These are phyloP conservation scores for Magallana nippona DNA, from an alignment of 2,888 invertebrate genomes.

Conservation along the genomic window DNA sequence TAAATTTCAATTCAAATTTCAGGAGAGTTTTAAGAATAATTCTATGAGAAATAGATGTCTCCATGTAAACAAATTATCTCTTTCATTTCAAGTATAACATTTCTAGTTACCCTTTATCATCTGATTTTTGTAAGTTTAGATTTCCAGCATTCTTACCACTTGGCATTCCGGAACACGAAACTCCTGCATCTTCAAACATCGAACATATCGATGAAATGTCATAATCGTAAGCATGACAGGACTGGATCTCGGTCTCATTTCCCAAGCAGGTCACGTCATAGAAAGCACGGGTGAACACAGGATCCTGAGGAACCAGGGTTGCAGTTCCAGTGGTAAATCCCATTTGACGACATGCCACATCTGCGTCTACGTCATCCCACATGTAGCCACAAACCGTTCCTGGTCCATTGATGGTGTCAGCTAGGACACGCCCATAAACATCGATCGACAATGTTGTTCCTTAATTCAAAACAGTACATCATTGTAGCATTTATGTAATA, in stretches of 20 bases:
- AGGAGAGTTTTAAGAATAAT: too few species aligned
- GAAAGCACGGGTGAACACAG: background rate
- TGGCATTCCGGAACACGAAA: background rate
- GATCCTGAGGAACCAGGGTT: background rate
- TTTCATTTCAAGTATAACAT: too few species aligned
- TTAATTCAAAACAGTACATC: too few species aligned
- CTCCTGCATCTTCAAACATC: constrained; percentile 34
- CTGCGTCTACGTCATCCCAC: constrained; percentile 39
- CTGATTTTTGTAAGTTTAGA: too few species aligned
- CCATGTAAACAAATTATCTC: too few species aligned
- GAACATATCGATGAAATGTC: constrained; percentile 4
- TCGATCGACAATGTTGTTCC: too few species aligned
- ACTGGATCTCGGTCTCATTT: background rate
- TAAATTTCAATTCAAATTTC: too few species aligned
- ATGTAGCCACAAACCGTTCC: background rate
- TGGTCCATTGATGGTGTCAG: background rate
- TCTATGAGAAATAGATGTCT: too few species aligned
- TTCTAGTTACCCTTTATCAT: too few species aligned
- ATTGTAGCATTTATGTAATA: too few species aligned
- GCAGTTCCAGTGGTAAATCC: constrained; percentile 16
- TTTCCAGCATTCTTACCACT: background rate
- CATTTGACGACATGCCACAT: constrained; percentile 28
- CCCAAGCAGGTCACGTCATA: constrained; percentile 19
- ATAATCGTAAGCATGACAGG: constrained; percentile 1
- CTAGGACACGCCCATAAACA: background rate